Percentiles rank a stretch among this genome's conserved stretches.
These are phyloP conservation scores for Lepidurus arcticus DNA, from an alignment of 1,140 invertebrate genomes.

Conservation along the genomic window DNA sequence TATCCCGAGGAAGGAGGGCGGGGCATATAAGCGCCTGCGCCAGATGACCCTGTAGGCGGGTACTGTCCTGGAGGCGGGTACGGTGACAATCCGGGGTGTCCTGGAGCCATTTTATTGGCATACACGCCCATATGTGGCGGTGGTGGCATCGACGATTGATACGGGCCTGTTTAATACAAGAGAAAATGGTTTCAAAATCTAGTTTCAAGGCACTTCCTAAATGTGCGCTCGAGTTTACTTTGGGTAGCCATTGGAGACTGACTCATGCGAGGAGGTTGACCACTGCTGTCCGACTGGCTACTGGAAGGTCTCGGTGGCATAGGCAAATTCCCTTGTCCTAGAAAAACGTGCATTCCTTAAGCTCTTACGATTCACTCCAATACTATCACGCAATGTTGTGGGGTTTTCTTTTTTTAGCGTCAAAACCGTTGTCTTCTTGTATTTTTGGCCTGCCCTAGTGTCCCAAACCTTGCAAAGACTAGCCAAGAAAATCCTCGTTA, in stretches of 20 bases:
- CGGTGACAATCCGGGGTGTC: conserved; percentile 44
- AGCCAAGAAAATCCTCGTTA: not conserved
- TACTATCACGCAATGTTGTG: not conserved
- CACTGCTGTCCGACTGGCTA: conserved; percentile 74
- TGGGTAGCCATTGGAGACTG: conserved; percentile 68
- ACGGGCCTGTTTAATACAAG: conserved; percentile 46
- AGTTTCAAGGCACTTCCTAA: not conserved
- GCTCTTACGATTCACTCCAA: not conserved
- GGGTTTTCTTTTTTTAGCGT: not conserved
- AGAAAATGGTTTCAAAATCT: not conserved
- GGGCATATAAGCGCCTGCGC: conserved; percentile 36
- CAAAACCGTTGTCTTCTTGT: not conserved
- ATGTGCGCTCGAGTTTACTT: conserved; percentile 44
- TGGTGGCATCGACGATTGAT: conserved; percentile 57
- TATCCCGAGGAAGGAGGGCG: conserved; percentile 36
- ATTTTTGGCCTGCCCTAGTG: not conserved
- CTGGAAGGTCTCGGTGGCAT: conserved; percentile 86
- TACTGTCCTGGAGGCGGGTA: conserved; percentile 54
- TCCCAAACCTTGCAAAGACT: not conserved
- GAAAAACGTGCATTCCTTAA: conserved; percentile 34
- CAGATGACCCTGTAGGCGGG: conserved; percentile 46
- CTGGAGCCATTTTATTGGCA: conserved; percentile 49
- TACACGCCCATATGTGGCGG: conserved; percentile 51
- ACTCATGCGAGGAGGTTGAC: conserved; percentile 57
- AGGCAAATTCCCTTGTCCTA: conserved; percentile 82